These are phyloP conservation scores for Mandrillus leucophaeus DNA, from an alignment of 2,113 vertebrate genomes.

Conservation along the genomic window DNA sequence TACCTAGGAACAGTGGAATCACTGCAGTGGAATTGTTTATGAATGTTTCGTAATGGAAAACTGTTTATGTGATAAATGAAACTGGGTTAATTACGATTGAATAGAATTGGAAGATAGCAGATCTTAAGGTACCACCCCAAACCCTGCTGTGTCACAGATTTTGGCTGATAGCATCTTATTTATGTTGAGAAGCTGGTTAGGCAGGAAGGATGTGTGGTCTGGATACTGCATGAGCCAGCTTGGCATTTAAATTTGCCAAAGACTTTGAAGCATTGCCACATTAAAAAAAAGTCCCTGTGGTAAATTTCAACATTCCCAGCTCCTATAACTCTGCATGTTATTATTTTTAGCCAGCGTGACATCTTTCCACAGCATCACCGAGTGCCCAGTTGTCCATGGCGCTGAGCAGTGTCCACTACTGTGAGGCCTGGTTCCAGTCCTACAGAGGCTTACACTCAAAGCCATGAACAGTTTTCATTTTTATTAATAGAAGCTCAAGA, in stretches of 20 bases:
- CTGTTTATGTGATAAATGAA: background rate
- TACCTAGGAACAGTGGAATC: background rate
- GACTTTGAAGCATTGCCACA: constrained; percentile 26
- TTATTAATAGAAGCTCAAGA: constrained; percentile 34
- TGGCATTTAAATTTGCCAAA: constrained; percentile 20
- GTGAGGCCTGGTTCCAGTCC: background rate
- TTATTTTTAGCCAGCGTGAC: background rate
- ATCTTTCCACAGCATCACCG: background rate
- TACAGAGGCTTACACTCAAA: background rate
- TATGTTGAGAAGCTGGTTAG: constrained; percentile 48
- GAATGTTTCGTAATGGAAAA: background rate
- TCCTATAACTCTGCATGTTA: background rate
- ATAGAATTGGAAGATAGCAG: constrained; percentile 7
- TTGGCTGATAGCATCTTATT: constrained; percentile 2
- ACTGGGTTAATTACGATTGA: background rate
- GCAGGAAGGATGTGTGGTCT: constrained; percentile 40
- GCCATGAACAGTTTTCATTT: background rate
- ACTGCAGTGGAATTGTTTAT: background rate
- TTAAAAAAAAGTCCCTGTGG: constrained; percentile 14
- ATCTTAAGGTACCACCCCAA: constrained; percentile 4
- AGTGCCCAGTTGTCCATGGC: background rate
- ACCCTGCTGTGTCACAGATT: background rate
- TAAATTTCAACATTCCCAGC: background rate
- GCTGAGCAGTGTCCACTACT: background rate
- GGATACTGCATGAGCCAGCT: constrained; percentile 2